Percentiles rank a stretch among this genome's conserved stretches.
Evolutionary conservation across 2,797 vertebrate species (phyloP).

Genomic region (Channa striata): DNA sequence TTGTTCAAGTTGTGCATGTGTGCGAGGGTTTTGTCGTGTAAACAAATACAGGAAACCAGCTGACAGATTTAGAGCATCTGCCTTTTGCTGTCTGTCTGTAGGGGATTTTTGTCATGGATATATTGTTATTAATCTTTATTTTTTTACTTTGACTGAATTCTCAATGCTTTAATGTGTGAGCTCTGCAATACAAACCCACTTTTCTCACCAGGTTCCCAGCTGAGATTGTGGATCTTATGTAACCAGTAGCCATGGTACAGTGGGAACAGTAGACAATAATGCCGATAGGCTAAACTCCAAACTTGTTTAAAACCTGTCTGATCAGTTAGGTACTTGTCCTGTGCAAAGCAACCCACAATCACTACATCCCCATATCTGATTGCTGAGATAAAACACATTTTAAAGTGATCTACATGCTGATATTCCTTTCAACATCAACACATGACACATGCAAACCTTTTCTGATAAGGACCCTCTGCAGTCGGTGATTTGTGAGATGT

Average conservation of each 20-base stretch:
- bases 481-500: neutral
- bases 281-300: conserved; percentile 2
- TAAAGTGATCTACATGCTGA: neutral
- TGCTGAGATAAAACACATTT: neutral
- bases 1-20: conserved; percentile 47
- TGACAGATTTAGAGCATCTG: conserved; percentile 18
- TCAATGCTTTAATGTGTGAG: too few relatives aligned
- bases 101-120: conserved; percentile 7
- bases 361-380: neutral
- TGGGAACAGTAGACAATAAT: neutral
- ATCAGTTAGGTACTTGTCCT: conserved; percentile 1
- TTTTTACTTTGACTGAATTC: too few relatives aligned
- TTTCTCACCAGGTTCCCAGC: neutral
- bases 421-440: neutral
- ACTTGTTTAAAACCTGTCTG: conserved; percentile 43
- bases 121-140: neutral
- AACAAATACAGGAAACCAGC: conserved; percentile 25
- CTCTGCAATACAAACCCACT: neutral
- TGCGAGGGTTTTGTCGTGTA: conserved; percentile 23
- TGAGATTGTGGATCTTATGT: neutral
- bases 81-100: conserved; percentile 11
- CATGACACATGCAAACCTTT: neutral
- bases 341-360: neutral
- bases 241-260: neutral
- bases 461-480: neutral